These are phyloP conservation scores for Notechis scutatus DNA, from an alignment of 2,113 vertebrate genomes.

Conservation along the genomic window DNA sequence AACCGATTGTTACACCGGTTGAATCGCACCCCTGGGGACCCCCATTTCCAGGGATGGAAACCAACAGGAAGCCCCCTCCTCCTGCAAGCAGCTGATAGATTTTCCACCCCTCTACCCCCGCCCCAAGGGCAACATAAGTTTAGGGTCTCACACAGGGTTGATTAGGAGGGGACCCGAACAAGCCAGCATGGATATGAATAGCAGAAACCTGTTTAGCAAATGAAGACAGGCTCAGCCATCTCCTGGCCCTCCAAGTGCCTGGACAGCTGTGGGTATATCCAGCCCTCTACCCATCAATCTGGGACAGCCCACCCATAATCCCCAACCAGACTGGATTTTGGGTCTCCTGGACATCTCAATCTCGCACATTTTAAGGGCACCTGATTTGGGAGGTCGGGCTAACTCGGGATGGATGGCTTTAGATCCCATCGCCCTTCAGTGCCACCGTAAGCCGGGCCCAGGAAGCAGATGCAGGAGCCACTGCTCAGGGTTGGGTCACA, in stretches of 20 bases:
- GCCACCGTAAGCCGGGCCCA: background rate
- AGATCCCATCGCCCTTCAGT: accelerated
- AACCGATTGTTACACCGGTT: too few relatives aligned
- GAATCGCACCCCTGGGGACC: too few relatives aligned
- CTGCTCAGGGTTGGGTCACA: background rate
- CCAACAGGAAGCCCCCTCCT: background rate
- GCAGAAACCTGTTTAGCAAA: background rate
- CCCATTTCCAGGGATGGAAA: background rate
- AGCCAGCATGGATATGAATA: background rate
- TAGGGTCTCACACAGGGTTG: background rate
- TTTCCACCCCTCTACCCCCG: background rate
- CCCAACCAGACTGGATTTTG: background rate
- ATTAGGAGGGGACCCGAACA: background rate
- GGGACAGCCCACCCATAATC: background rate
- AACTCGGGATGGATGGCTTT: background rate
- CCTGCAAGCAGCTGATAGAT: background rate
- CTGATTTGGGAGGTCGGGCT: background rate
- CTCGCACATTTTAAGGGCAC: background rate
- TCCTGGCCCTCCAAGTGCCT: too few relatives aligned
- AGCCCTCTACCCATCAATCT: too few relatives aligned
- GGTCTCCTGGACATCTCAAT: background rate
- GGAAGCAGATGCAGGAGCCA: too few relatives aligned
- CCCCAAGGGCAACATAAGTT: background rate
- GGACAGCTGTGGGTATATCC: background rate
- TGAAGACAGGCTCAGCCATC: background rate